Evolutionary conservation across 1,140 invertebrate genomes (phyloP).

Genomic region (Steinernema khuongi): DNA sequence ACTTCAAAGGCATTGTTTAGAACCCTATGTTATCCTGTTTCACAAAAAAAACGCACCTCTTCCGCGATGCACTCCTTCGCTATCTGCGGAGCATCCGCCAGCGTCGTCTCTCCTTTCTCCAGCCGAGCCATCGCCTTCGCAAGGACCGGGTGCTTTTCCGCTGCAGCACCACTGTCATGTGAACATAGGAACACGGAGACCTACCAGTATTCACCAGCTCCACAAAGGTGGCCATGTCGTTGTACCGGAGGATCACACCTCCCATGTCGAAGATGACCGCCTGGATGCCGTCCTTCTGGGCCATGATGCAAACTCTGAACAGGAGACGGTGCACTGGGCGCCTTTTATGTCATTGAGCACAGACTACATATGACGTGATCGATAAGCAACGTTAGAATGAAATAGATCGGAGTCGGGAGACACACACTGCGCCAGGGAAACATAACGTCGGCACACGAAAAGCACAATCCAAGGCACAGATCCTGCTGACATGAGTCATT

Average conservation of each 20-base stretch:
- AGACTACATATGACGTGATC: too few species aligned
- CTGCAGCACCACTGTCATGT: not conserved
- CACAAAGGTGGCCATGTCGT: not conserved
- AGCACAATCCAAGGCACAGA: too few species aligned
- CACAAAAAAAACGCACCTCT: too few species aligned
- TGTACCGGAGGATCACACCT: not conserved
- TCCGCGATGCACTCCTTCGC: not conserved
- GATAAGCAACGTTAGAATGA: too few species aligned
- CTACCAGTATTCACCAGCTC: not conserved
- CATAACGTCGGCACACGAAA: too few species aligned
- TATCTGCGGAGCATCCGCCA: not conserved
- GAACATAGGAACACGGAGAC: not conserved
- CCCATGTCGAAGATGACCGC: slow-evolving; percentile 14
- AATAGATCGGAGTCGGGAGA: too few species aligned
- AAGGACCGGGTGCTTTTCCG: not conserved
- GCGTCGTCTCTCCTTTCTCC: not conserved
- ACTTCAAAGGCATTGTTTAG: too few species aligned
- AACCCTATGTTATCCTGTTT: too few species aligned
- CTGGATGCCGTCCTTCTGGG: not conserved
- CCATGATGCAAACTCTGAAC: not conserved
- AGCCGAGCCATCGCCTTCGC: not conserved
- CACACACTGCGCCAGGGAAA: too few species aligned
- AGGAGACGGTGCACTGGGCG: too few species aligned
- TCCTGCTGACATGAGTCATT: too few species aligned
- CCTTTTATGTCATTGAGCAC: too few species aligned